Conservation (phyloP, 1,140 invertebrate genomes). For the Mesaphorura yosii region DNA sequence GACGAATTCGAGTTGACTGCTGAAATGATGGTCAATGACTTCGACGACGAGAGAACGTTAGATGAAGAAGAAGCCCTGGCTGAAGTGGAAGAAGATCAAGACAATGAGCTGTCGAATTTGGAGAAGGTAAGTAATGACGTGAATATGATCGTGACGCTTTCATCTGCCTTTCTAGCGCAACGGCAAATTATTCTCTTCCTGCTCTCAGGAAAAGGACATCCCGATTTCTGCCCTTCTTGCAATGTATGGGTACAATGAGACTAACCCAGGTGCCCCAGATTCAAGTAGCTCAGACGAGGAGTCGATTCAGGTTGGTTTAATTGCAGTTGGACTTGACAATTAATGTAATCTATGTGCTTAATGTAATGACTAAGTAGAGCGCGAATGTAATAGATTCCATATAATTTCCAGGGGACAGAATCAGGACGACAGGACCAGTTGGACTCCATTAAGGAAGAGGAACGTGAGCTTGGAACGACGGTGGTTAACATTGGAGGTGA, state of each 20-base stretch:
- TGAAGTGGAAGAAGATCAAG: constrained; percentile 62
- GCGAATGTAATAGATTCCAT: too few species aligned
- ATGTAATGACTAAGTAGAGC: too few species aligned
- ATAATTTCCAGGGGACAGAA: too few species aligned
- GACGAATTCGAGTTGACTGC: constrained; percentile 56
- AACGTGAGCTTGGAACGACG: constrained; percentile 9
- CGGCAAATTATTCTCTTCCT: neutral
- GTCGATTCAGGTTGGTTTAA: constrained; percentile 35
- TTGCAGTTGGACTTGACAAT: neutral
- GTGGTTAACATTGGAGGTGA: constrained; percentile 34
- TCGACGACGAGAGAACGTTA: constrained; percentile 87
- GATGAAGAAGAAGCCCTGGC: constrained; percentile 93
- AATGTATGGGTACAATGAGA: constrained; percentile 62
- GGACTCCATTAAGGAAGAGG: neutral
- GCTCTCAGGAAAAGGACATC: constrained; percentile 62
- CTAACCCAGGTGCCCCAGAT: constrained; percentile 37
- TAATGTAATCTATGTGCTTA: too few species aligned
- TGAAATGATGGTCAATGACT: constrained; percentile 92
- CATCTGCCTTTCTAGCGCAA: neutral
- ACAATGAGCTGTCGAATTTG: constrained; percentile 75
- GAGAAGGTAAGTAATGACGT: constrained; percentile 55
- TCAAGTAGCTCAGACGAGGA: constrained; percentile 45
- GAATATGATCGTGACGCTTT: too few species aligned
- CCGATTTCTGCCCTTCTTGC: constrained; percentile 82
- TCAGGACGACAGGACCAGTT: too few species aligned